A percentile compares a stretch with the other conserved stretches of the same genome.
These are phyloP conservation scores for Ormyrus rosae DNA, from an alignment of 2,888 invertebrate genomes.

Conservation along the genomic window DNA sequence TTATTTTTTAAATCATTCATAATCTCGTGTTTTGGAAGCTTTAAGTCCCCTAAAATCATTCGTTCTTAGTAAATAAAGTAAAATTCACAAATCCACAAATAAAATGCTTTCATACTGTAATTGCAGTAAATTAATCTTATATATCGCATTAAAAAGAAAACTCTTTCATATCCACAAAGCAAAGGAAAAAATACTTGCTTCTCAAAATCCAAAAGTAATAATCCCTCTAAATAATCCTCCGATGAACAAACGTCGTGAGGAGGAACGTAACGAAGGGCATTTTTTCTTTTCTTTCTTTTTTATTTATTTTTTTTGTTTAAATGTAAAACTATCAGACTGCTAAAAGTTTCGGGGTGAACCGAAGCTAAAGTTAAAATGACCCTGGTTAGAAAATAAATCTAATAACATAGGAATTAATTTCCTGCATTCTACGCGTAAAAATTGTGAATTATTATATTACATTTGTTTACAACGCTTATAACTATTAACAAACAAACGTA, in stretches of 20 bases:
- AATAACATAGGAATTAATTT: slow-evolving; percentile 24
- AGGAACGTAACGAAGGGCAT: slow-evolving; percentile 54
- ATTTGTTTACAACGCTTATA: slow-evolving; percentile 11
- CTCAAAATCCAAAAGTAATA: slow-evolving; percentile 42
- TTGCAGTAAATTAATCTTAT: slow-evolving; percentile 31
- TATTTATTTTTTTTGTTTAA: slow-evolving; percentile 38
- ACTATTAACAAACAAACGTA: slow-evolving; percentile 14
- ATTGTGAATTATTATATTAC: slow-evolving; percentile 14
- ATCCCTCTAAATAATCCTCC: slow-evolving; percentile 40
- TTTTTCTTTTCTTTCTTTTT: slow-evolving; percentile 37
- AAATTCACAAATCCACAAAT: slow-evolving; percentile 11
- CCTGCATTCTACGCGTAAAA: slow-evolving; percentile 27
- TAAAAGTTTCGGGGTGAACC: slow-evolving; percentile 35
- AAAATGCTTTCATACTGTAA: slow-evolving; percentile 48
- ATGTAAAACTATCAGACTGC: slow-evolving; percentile 54
- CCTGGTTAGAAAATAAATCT: slow-evolving; percentile 37
- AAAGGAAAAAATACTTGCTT: slow-evolving; percentile 40
- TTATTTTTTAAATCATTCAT: slow-evolving; percentile 8
- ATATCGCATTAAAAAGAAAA: slow-evolving; percentile 20
- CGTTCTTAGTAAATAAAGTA: slow-evolving; percentile 3
- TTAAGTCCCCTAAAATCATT: neutral
- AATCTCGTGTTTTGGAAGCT: neutral
- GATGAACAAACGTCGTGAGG: slow-evolving; percentile 38
- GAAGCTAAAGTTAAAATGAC: slow-evolving; percentile 26
- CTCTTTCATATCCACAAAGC: slow-evolving; percentile 35